A percentile compares a stretch with the other conserved stretches of the same genome.
These are phyloP conservation scores for Melitaea cinxia DNA, from an alignment of 1,140 invertebrate species.

Conservation along the genomic window DNA sequence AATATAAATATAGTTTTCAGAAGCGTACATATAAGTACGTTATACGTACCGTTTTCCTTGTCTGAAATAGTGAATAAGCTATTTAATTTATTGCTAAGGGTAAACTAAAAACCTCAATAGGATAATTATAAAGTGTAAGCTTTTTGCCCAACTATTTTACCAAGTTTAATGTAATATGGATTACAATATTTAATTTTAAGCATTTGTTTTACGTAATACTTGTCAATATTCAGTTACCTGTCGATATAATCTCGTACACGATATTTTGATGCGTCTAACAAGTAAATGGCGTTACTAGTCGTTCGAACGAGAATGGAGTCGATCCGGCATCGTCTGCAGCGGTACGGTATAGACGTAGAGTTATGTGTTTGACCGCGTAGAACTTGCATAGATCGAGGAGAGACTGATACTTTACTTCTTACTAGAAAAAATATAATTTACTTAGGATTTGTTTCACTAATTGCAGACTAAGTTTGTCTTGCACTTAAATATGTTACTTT, in stretches of 20 bases:
- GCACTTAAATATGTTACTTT: no score
- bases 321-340: conserved; percentile 46
- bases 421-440: conserved; percentile 27
- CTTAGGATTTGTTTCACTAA: no score
- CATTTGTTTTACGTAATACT: no score
- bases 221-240: conserved; percentile 24
- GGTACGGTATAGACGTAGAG: conserved; percentile 34
- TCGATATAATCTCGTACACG: conserved; percentile 42
- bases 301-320: conserved; percentile 47
- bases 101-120: no score
- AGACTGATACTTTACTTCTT: conserved; percentile 29
- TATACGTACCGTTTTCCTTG: conserved; percentile 25
- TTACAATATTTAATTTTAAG: no score
- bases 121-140: no score
- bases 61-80: conserved; percentile 6
- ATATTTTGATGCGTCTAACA: conserved; percentile 50
- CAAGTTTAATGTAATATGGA: no score
- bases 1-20: neutral
- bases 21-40: no score
- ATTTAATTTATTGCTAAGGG: neutral
- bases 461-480: no score
- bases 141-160: no score
- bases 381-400: conserved; percentile 29
- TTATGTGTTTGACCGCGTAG: conserved; percentile 43
- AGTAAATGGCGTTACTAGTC: conserved; percentile 45